Evolutionary conservation across 2,888 invertebrate genomes (phyloP).

Genomic region (Drosophila peninsularis): DNA sequence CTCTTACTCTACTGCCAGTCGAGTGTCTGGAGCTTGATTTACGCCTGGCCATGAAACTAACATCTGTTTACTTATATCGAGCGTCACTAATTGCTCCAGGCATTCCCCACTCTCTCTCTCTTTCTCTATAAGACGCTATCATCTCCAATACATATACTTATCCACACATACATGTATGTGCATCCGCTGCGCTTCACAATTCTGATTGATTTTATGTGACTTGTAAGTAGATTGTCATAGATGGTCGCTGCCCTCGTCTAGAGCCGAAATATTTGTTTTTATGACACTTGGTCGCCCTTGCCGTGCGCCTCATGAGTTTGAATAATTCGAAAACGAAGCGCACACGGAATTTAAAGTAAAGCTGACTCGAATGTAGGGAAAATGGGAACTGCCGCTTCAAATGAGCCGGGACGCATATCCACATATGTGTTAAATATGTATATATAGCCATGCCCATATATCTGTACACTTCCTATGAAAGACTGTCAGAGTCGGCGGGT

Average conservation of each 20-base stretch:
- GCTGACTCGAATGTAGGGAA: constrained; percentile 30
- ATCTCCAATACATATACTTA: not conserved
- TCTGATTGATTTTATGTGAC: constrained; percentile 77
- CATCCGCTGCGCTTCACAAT: constrained; percentile 35
- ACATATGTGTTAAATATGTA: constrained; percentile 9
- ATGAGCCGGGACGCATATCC: constrained; percentile 2
- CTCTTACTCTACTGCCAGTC: not conserved
- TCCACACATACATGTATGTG: not conserved
- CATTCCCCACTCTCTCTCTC: constrained; percentile 31
- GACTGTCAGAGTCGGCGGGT: constrained; percentile 25
- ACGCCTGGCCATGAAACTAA: constrained; percentile 57
- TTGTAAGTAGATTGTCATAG: constrained; percentile 54
- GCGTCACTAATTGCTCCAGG: constrained; percentile 68
- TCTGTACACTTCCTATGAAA: constrained; percentile 23
- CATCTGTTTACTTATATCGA: constrained; percentile 70
- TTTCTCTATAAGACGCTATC: not conserved
- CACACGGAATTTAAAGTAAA: constrained; percentile 57
- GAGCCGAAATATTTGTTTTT: constrained; percentile 61
- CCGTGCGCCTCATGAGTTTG: constrained; percentile 44
- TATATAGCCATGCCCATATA: constrained; percentile 9
- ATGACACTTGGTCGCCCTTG: constrained; percentile 61
- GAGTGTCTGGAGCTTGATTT: constrained; percentile 56
- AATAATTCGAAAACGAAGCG: constrained; percentile 62
- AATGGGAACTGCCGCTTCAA: constrained; percentile 17
- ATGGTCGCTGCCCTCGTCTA: constrained; percentile 24